Evolutionary conservation across 2,888 invertebrate species (phyloP).

Genomic region (Furcula furcula): DNA sequence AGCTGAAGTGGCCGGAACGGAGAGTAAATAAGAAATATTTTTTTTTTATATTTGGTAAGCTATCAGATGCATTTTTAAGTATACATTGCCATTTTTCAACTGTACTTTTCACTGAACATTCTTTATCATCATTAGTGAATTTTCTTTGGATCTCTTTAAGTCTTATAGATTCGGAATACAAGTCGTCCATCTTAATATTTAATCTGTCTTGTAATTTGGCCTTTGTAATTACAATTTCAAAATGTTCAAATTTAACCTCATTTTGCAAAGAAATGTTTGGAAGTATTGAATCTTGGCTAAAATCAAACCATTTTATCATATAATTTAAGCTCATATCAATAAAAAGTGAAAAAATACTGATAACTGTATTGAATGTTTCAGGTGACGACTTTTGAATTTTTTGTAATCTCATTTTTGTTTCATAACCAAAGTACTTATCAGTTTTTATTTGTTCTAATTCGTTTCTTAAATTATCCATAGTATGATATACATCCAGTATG

Average conservation of each 20-base stretch:
- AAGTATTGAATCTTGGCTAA: conserved; percentile 5
- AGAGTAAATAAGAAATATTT: conserved; percentile 3
- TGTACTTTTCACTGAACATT: conserved; percentile 5
- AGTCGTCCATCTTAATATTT: background rate
- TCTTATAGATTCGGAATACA: background rate
- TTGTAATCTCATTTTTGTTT: conserved; percentile 3
- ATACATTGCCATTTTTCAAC: conserved; percentile 4
- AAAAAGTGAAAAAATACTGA: conserved; percentile 6
- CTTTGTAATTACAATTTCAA: conserved; percentile 6
- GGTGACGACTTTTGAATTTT: conserved; percentile 1
- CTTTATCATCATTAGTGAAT: conserved; percentile 5
- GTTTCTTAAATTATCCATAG: conserved; percentile 5
- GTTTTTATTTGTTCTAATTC: conserved; percentile 9
- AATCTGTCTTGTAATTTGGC: conserved; percentile 7
- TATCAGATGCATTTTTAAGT: conserved; percentile 6
- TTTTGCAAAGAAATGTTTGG: conserved; percentile 2
- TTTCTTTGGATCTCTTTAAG: conserved; percentile 1
- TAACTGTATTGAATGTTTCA: background rate
- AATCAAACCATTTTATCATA: conserved; percentile 5
- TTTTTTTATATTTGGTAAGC: conserved; percentile 7
- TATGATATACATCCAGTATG: conserved; percentile 1
- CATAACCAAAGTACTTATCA: conserved; percentile 7
- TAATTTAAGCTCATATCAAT: conserved; percentile 7
- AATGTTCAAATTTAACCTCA: conserved; percentile 4
- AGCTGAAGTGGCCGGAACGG: conserved; percentile 5